Base-by-base conservation (phyloP, 1,140 invertebrate species). In the Tetranychus urticae region DNA sequence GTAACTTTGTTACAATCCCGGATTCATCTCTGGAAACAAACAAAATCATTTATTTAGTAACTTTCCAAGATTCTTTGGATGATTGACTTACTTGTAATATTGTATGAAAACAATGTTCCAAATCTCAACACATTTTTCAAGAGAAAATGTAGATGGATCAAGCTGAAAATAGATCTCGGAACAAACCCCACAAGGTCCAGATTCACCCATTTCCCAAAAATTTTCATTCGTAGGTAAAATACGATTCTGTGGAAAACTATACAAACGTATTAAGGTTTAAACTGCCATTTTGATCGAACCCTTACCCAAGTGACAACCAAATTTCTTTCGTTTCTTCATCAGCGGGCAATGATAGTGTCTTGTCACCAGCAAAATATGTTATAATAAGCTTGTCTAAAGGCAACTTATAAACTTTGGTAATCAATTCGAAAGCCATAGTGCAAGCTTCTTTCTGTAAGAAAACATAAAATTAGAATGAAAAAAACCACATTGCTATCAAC, bases 151-250 rank as follows among this genome's bases (percentile, higher is more conserved):
- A 8, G n/a, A 8, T 34, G 31, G 39, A 37, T 5, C 65, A 58
- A 46, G 64, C 45, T 37, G 12, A 45, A 62, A 81, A 71, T 96
- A 88, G 67, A 97, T 91, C 77, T 97, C 92, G 3, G 90, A 90
- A 69, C 86, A 94, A 6, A 88, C 86, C 3, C 91, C 91, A 77
- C 89, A 94, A 0, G 89, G 89, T 0, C 90, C 90, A 0, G 77
- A 82, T 6, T 75, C 56, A 1, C 85, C 88, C 93, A 97, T 97
- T 76, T 93, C 88, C 93, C 93, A 98, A 73, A 98, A 97, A 74
- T 97, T 97, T 56, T 94, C 88, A 65, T 77, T 77, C 23, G 78
- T 74, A 6, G 85, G 82, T 54, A 92, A 69, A 59, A 97, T 80
- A 64, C 80, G 77, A 58, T 80, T 74, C 42, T 76, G 69, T 57